Percentiles rank a stretch among this genome's conserved stretches.
These are phyloP conservation scores for Hippasteria phrygiana DNA, from an alignment of 53 echinoderm and acorn worm genomes.

Conservation along the genomic window DNA sequence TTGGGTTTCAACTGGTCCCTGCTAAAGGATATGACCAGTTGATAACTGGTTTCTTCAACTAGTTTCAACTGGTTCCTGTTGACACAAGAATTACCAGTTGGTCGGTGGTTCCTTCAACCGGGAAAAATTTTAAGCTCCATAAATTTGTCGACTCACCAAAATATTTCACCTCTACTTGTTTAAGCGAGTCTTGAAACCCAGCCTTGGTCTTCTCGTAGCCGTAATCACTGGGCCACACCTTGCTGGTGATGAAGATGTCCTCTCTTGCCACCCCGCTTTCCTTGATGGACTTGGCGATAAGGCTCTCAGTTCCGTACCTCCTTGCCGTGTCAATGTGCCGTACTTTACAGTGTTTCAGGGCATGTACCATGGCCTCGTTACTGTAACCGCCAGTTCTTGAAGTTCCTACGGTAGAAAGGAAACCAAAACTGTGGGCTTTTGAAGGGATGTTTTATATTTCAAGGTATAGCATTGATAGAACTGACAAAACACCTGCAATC, in stretches of 20 bases:
- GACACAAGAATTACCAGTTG: no score
- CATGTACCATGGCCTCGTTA: constrained; percentile 61
- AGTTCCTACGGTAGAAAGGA: constrained; percentile 14
- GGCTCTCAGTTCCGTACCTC: constrained; percentile 34
- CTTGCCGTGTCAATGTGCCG: constrained; percentile 67
- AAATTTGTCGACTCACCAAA: constrained; percentile 47
- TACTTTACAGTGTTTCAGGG: constrained; percentile 44
- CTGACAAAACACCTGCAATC: no score
- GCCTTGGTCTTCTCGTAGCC: constrained; percentile 42
- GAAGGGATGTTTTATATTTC: no score
- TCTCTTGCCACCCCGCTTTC: constrained; percentile 42
- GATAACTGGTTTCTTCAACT: no score
- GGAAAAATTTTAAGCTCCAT: no score
- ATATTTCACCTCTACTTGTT: constrained; percentile 33
- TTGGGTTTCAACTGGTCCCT: no score
- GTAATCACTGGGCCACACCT: constrained; percentile 56
- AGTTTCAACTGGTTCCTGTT: no score
- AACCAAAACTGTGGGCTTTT: no score
- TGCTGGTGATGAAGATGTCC: constrained; percentile 53
- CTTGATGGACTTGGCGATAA: constrained; percentile 20
- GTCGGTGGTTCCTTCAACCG: no score
- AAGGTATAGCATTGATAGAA: no score
- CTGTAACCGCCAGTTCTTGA: constrained; percentile 54
- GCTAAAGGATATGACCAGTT: no score
- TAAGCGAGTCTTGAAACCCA: constrained; percentile 39